These are phyloP conservation scores for Rhagoletis zephyria DNA, from an alignment of 1,140 invertebrate genomes.

Conservation along the genomic window DNA sequence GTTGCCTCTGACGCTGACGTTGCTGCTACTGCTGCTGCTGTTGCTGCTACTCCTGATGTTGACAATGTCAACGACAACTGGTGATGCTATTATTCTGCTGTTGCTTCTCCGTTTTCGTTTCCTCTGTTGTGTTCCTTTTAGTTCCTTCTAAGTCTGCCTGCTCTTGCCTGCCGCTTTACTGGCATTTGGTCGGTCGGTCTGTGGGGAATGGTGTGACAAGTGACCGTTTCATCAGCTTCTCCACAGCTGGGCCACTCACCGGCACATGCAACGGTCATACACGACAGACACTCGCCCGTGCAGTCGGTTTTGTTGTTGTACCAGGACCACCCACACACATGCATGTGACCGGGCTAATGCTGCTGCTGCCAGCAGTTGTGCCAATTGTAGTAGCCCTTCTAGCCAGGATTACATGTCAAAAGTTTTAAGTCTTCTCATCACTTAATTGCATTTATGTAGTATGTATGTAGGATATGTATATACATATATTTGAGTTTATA, in stretches of 20 bases:
- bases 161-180: neutral
- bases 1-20: neutral
- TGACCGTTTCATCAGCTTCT: slow-evolving; percentile 47
- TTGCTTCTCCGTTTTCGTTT: neutral
- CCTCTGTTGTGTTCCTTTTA: neutral
- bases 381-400: slow-evolving; percentile 41
- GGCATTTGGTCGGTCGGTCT: neutral
- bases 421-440: slow-evolving; percentile 55
- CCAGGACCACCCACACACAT: slow-evolving; percentile 28
- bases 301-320: neutral
- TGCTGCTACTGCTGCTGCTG: neutral
- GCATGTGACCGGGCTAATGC: neutral
- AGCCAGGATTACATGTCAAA: slow-evolving; percentile 54
- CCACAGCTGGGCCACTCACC: neutral
- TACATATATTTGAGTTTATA: neutral
- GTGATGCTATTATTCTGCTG: neutral
- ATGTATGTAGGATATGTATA: neutral
- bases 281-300: neutral
- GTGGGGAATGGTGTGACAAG: slow-evolving; percentile 48
- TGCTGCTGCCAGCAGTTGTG: neutral
- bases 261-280: neutral
- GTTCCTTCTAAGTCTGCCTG: neutral
- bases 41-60: neutral
- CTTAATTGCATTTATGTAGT: slow-evolving; percentile 53
- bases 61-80: slow-evolving; percentile 44